A percentile compares a stretch with the other conserved stretches of the same genome.
These are phyloP conservation scores for Cotesia glomerata DNA, from an alignment of 1,140 invertebrate species.

Conservation along the genomic window DNA sequence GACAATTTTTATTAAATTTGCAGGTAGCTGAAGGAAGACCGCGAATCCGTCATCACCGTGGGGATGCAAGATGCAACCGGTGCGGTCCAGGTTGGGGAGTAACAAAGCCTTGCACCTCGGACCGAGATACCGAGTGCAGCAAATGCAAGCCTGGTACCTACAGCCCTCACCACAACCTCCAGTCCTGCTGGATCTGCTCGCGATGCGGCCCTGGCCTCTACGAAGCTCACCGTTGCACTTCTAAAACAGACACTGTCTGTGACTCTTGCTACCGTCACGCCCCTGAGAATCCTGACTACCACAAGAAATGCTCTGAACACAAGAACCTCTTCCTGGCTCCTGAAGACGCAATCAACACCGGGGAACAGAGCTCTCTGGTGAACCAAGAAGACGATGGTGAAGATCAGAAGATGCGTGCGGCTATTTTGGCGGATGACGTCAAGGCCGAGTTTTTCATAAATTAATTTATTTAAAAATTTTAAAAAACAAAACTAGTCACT, in stretches of 20 bases:
- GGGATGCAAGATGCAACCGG: constrained; percentile 53
- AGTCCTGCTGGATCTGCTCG: constrained; percentile 63
- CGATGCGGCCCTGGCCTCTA: constrained; percentile 62
- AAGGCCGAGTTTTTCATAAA: constrained; percentile 34
- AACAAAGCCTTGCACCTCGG: constrained; percentile 50
- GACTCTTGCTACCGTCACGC: constrained; percentile 60
- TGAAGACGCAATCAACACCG: constrained; percentile 55
- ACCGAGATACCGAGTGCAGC: constrained; percentile 57
- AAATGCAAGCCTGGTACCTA: constrained; percentile 57
- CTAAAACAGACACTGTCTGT: constrained; percentile 60
- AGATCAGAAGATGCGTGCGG: constrained; percentile 40
- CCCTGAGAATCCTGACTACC: constrained; percentile 52
- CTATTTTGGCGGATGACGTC: constrained; percentile 50
- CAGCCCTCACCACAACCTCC: constrained; percentile 59
- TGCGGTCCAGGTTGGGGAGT: constrained; percentile 62
- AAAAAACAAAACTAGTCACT: constrained; percentile 18
- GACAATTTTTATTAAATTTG: constrained; percentile 13
- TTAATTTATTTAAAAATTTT: too few relatives aligned
- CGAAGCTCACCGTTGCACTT: constrained; percentile 60
- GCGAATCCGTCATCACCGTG: constrained; percentile 56
- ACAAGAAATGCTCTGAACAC: constrained; percentile 48
- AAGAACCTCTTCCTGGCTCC: constrained; percentile 55
- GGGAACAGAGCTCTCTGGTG: constrained; percentile 55
- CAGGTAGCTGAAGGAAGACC: constrained; percentile 50
- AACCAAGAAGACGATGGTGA: constrained; percentile 44